Conservation (phyloP, 2,113 vertebrate genomes). For the Octodon degus region DNA sequence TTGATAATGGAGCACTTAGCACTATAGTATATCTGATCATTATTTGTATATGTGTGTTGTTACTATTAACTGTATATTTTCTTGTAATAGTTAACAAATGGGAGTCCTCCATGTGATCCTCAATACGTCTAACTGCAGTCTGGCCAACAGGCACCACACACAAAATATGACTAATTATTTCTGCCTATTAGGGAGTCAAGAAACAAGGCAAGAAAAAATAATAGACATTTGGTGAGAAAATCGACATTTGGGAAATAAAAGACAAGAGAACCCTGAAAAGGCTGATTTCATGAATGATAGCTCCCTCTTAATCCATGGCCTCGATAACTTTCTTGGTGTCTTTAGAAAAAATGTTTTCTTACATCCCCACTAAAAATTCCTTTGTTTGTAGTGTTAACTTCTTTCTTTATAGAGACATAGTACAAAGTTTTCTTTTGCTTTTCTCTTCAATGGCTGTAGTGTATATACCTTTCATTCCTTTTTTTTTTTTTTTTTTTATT, state of each 20-base stretch:
- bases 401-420: background rate
- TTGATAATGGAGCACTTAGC: background rate
- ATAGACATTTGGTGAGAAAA: background rate
- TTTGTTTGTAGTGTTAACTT: background rate
- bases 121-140: background rate
- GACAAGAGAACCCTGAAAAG: background rate
- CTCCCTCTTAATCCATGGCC: background rate
- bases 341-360: background rate
- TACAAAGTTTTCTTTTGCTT: background rate
- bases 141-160: background rate
- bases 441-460: background rate
- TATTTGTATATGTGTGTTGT: background rate
- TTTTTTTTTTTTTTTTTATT: too few relatives aligned
- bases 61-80: background rate
- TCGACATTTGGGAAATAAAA: background rate
- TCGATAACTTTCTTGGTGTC: background rate
- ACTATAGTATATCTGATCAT: background rate
- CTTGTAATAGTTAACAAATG: background rate
- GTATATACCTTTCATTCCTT: background rate
- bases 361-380: background rate
- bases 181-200: background rate
- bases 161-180: background rate
- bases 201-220: background rate
- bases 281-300: background rate
- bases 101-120: background rate